phyloP scores from a whole-genome alignment of 2,797 vertebrate species.

The Philypnodon macrostomus region DNA sequence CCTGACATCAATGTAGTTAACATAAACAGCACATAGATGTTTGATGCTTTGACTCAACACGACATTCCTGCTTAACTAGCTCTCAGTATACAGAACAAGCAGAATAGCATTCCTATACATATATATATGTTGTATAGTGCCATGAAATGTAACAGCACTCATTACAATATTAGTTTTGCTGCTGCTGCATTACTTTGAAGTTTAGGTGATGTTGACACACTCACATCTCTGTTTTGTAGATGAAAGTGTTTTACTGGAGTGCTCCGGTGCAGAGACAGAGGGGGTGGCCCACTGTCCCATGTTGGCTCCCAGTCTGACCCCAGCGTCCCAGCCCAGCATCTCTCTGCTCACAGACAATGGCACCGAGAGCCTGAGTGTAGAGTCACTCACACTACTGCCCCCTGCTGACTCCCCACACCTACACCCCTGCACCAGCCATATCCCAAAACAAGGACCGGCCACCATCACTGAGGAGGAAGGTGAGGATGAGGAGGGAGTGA shows the following conservation, averaged over 20 bases:
- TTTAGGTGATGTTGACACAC: neutral
- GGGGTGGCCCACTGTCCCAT: conserved; percentile 61
- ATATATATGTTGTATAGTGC: no score
- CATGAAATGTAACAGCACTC: neutral
- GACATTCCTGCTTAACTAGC: neutral
- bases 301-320: conserved; percentile 93
- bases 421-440: conserved; percentile 70
- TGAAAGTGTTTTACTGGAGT: conserved; percentile 71
- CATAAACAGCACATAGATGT: neutral
- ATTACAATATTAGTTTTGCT: neutral
- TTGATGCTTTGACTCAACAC: neutral
- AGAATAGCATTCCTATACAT: no score
- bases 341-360: conserved; percentile 86
- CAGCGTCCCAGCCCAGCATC: conserved; percentile 91
- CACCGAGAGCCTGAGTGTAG: conserved; percentile 83
- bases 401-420: conserved; percentile 85
- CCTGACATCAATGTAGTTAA: neutral
- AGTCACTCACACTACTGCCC: conserved; percentile 90
- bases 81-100: neutral
- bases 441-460: conserved; percentile 38
- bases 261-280: conserved; percentile 59
- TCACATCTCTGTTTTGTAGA: conserved; percentile 55
- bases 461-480: conserved; percentile 55
- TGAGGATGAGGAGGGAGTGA: conserved; percentile 3
- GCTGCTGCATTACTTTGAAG: neutral